Evolutionary conservation across 2,113 vertebrate genomes (phyloP).

Genomic region (Tupaia tana): DNA sequence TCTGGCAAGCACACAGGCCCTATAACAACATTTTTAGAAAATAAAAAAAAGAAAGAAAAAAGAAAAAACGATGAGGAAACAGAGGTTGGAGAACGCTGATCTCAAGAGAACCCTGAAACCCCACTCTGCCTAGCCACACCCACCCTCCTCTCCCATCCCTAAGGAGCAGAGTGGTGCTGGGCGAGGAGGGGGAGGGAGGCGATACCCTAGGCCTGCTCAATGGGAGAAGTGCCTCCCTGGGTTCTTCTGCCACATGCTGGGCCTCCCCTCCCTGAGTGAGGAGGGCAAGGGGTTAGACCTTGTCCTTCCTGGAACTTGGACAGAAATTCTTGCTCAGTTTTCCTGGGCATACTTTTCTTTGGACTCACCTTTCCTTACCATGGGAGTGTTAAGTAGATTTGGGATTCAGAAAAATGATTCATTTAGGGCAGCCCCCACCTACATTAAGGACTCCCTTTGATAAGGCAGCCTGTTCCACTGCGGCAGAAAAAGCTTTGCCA

Average conservation of each 20-base stretch:
- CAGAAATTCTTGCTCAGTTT: background rate
- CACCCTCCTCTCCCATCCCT: background rate
- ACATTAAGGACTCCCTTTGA: background rate
- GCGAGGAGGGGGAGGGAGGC: background rate
- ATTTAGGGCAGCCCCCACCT: background rate
- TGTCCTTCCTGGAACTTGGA: background rate
- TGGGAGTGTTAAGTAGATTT: background rate
- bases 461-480: background rate
- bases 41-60: background rate
- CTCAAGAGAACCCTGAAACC: background rate
- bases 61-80: background rate
- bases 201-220: rapidly evolving
- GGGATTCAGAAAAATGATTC: slow-evolving; percentile 4
- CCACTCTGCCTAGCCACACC: background rate
- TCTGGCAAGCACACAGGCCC: no score
- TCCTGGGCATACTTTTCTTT: background rate
- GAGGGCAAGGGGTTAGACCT: background rate
- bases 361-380: background rate
- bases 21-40: no score
- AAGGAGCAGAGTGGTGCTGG: background rate
- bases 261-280: background rate
- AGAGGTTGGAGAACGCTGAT: background rate
- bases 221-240: background rate
- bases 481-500: background rate
- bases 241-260: background rate